Base-by-base conservation (phyloP, 2,113 vertebrate genomes). In the Agelaius phoeniceus region DNA sequence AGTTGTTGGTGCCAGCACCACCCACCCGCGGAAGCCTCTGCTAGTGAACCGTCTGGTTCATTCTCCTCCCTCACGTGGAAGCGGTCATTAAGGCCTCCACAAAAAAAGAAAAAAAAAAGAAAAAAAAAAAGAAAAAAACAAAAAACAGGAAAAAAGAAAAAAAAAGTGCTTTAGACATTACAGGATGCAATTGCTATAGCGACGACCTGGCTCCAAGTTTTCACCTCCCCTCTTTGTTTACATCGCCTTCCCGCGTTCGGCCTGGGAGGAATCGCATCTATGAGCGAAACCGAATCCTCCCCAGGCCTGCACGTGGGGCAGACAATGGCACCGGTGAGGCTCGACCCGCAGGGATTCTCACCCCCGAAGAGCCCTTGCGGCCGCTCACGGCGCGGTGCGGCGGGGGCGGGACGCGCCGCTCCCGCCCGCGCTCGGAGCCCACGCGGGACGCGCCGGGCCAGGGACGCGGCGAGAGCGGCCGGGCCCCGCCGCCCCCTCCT, bases 1-100 rank as follows among this genome's bases (percentile, higher is more conserved):
- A 71, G 79, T 28, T 69, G 87, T 61, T 62, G 66, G 62, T 74
- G 58, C 55, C 93, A 97, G 87, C 91, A 95, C 90, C 93, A 95
- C 95, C 96, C 94, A 83, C 31, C 94, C 89, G 84, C 79, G 13
- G 82, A 91, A 94, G 91, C 52, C 94, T 76, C 54, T 75, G 69
- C 91, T n/a, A 62, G 72, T 62, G 82, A 95, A 93, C 93, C 68
- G 68, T 39, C 90, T 33, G 26, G 37, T 58, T 89, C 85, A 84
- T 90, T 89, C 69, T 27, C 67, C 75, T 73, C 61, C 87, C 78
- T 94, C 89, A 83, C 63, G 58, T 88, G 75, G 21, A 82, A 76
- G 65, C 43, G 71, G 35, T 43, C 57, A 79, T 44, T 33, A 82
- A 33, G 37, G 33, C 39, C 30, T 22, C 22, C 3, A 43, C 7